Evolutionary conservation across 2,113 vertebrate species (phyloP).

Genomic region (Melanocharis versteri): DNA sequence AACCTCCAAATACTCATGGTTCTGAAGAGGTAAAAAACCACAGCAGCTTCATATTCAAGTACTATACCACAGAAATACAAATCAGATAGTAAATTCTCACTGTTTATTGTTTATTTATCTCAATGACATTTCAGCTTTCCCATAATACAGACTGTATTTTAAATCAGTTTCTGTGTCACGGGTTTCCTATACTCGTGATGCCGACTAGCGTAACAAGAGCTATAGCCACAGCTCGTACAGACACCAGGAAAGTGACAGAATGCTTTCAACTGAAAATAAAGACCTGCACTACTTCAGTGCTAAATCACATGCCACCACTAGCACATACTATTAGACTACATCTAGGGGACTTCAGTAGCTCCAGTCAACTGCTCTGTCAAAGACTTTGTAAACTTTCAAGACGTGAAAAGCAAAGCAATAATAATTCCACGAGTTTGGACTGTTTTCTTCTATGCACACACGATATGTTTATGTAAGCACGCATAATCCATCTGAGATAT

Average conservation of each 20-base stretch:
- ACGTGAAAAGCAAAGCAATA: not conserved
- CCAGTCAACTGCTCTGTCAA: not conserved
- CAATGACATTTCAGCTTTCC: not conserved
- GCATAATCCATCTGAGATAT: not conserved
- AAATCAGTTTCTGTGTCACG: not conserved
- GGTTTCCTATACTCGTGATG: not conserved
- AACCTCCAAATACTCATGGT: not conserved
- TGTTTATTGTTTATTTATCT: not conserved
- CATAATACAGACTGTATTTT: not conserved
- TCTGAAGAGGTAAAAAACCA: not conserved
- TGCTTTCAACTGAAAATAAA: not conserved
- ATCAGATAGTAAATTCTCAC: not conserved
- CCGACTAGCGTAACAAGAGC: fast-evolving
- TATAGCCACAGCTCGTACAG: not conserved
- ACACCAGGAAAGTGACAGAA: not conserved
- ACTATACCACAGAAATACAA: not conserved
- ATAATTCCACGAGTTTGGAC: not conserved
- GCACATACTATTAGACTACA: not conserved
- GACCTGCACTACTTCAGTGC: not conserved
- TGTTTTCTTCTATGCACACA: not conserved
- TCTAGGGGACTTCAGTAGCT: not conserved
- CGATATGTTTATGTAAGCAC: not conserved
- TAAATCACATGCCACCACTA: not conserved
- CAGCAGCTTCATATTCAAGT: not conserved
- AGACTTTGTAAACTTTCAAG: not conserved